Evolutionary conservation across 2,797 vertebrate species (phyloP), one percentile per base, ranked within the genome.

Genomic region (Petrocephalus schoutedeni): DNA sequence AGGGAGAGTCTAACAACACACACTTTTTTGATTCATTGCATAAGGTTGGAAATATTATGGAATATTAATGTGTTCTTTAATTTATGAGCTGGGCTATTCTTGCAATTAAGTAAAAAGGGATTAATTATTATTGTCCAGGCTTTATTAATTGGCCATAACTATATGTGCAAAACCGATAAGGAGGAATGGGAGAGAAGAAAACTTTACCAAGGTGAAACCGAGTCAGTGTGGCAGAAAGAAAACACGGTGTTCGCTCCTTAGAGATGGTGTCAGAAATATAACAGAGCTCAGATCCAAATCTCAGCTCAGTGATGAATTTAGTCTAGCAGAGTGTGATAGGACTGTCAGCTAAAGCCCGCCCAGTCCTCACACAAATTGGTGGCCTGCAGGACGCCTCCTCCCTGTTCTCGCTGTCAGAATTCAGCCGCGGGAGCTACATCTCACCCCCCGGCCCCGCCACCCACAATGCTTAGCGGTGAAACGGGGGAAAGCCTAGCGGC

Each of bases 51-150:
- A 80, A 45, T 80, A 80, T 45, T 80, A 49, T n/a, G 74, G 36
- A 80, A 80, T 80, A 80, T 80, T 49, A 80, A 80, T 80, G 74
- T n/a, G 19, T 49, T 41, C 41, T 49, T 80, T 80, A 45, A 71
- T 80, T 77, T 77, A 45, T 77, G 32, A 80, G 74, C 74, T 19
- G 74, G 41, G 74, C 74, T 80, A 80, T 80, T 45, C 74, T 49
- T 80, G 74, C 41, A 80, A 45, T 80, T 80, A 49, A 19, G 74
- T n/a, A 36, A 80, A 80, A 80, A n/a, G 41, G 74, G 74, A 49
- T 80, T 80, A 80, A 80, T 80, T 71, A 71, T 71, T 71, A 36
- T 71, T 36, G 64, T 71, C 64, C 64, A 16, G 64, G 28, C 64
- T 71, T 71, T 71, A 71, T 71, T 71, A 71, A 71, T 71, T 71